phyloP scores from a whole-genome alignment of 2,797 vertebrate genomes.

The Peromyscus attwateri region DNA sequence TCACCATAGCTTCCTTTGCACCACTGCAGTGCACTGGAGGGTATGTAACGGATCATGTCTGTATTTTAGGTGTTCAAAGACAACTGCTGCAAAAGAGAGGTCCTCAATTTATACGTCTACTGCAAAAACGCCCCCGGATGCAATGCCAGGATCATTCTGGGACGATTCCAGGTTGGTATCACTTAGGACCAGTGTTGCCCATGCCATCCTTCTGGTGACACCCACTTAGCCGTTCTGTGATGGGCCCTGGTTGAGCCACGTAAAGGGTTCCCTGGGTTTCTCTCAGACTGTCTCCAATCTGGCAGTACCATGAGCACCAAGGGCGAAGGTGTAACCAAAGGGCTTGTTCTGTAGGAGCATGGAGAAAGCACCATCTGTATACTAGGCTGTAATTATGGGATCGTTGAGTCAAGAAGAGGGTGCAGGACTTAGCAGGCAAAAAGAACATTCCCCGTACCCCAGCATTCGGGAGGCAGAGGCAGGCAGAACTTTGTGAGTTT shows the following conservation, averaged over 20 bases:
- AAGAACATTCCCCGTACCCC: neutral
- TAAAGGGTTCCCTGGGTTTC: neutral
- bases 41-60: conserved; percentile 48
- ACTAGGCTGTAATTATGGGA: neutral
- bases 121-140: conserved; percentile 93
- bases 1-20: neutral
- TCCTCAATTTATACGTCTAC: conserved; percentile 93
- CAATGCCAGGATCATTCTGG: conserved; percentile 88
- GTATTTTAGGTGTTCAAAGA: conserved; percentile 94
- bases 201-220: neutral
- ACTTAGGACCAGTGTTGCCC: neutral
- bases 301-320: neutral
- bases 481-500: neutral
- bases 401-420: neutral
- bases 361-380: accelerated
- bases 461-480: neutral
- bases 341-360: neutral
- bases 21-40: neutral
- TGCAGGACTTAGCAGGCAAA: neutral
- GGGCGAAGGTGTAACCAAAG: neutral
- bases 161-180: conserved; percentile 92
- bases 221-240: neutral
- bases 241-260: neutral
- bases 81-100: conserved; percentile 96
- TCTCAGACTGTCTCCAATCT: neutral